Conservation (phyloP, 2,797 vertebrate genomes). For the Peromyscus aztecus region DNA sequence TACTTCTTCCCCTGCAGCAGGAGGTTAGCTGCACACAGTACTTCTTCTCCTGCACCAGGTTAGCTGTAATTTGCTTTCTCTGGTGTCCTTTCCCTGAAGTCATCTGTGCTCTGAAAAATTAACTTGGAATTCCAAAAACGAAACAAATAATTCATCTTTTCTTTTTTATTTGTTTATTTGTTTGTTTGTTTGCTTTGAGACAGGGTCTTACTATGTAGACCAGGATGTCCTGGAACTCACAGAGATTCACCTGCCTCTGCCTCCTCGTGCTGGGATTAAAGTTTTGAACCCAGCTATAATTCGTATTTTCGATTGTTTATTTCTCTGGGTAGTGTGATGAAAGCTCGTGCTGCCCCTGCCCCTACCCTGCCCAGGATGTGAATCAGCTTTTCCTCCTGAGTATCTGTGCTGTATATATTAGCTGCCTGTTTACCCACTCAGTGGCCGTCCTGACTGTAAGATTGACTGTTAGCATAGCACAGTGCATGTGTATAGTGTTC, state of each 20-base stretch:
- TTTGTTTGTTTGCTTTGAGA: background rate
- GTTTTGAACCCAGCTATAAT: background rate
- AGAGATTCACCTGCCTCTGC: background rate
- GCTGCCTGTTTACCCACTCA: background rate
- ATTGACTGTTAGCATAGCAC: background rate
- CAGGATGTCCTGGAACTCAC: background rate
- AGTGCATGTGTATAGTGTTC: background rate
- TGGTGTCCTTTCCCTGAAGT: background rate
- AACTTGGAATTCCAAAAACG: background rate
- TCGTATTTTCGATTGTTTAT: background rate
- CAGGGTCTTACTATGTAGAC: background rate
- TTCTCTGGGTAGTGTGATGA: background rate
- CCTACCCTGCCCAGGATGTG: background rate
- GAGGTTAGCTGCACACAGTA: no score
- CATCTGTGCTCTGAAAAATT: background rate
- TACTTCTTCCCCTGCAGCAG: no score
- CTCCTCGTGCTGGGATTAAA: background rate
- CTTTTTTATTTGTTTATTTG: rapidly evolving
- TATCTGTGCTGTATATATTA: background rate
- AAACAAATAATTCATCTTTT: background rate
- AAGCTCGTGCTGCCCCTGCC: background rate
- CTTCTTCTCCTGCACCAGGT: no score
- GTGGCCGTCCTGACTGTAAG: background rate
- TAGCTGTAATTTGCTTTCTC: background rate
- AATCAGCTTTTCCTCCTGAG: background rate